Evolutionary conservation across 2,888 invertebrate genomes (phyloP).

Genomic region (Zygogramma bicolorata): DNA sequence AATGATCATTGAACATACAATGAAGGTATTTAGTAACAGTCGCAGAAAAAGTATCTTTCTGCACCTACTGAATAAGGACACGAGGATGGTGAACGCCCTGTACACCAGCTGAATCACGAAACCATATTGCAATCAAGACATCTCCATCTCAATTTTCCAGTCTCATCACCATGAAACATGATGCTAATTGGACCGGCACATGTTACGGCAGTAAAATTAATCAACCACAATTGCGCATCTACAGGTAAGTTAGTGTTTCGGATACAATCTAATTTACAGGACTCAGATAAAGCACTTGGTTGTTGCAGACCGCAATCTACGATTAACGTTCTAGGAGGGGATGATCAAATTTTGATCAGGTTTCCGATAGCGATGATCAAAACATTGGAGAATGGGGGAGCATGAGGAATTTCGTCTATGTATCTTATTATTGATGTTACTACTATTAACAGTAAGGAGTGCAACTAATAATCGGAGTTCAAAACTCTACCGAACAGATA

Average conservation of each 20-base stretch:
- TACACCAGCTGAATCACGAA: background rate
- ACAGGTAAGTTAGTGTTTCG: conserved; percentile 28
- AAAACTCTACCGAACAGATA: no score
- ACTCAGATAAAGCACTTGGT: background rate
- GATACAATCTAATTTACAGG: conserved; percentile 34
- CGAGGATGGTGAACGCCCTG: no score
- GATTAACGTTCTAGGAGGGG: background rate
- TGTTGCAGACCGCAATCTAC: background rate
- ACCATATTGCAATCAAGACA: conserved; percentile 1
- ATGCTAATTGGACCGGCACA: conserved; percentile 28
- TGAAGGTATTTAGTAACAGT: no score
- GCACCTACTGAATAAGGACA: no score
- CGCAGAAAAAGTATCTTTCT: no score
- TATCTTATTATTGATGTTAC: no score
- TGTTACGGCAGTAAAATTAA: conserved; percentile 36
- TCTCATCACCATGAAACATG: conserved; percentile 16
- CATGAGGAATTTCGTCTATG: no score
- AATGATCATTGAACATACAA: no score
- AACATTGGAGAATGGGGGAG: no score
- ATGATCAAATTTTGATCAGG: background rate
- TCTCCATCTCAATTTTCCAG: conserved; percentile 12
- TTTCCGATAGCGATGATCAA: background rate
- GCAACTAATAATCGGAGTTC: no score
- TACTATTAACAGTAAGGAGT: no score
- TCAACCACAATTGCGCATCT: conserved; percentile 29